Conservation (phyloP, 2,113 vertebrate species). For the Pseudorasbora parva region DNA sequence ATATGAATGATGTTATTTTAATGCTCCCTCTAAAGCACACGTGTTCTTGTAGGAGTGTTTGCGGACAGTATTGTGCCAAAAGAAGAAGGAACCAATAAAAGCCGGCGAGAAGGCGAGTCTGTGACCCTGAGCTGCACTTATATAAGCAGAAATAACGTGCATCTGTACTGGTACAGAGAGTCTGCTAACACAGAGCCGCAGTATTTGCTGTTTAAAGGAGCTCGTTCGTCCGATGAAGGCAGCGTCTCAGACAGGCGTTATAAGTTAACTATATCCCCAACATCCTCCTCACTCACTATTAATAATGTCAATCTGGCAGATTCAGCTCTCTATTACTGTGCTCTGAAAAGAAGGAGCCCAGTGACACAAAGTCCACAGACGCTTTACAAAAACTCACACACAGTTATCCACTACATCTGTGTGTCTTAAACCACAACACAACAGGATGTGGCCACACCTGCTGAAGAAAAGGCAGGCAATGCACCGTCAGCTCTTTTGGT, state of each 20-base stretch:
- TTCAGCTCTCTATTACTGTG: conserved; percentile 44
- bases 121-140: conserved; percentile 21
- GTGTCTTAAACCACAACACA: conserved; percentile 1
- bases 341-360: conserved; percentile 17
- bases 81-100: not conserved
- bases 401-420: conserved; percentile 11
- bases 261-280: not conserved
- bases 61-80: not conserved
- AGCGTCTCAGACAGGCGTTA: not conserved
- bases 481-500: not conserved
- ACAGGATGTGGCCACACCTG: conserved; percentile 13
- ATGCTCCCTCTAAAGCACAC: not conserved
- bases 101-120: conserved; percentile 17
- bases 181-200: conserved; percentile 19
- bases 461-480: not conserved
- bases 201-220: not conserved
- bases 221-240: not conserved
- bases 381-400: conserved; percentile 32
- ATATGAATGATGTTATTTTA: not conserved
- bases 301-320: not conserved
- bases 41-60: conserved; percentile 1
- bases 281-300: conserved; percentile 20
- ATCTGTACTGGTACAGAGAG: conserved; percentile 25
- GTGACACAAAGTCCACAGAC: conserved; percentile 17
- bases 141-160: conserved; percentile 1